Conservation (phyloP, 2,113 vertebrate genomes). For the Mastomys natalensis region DNA sequence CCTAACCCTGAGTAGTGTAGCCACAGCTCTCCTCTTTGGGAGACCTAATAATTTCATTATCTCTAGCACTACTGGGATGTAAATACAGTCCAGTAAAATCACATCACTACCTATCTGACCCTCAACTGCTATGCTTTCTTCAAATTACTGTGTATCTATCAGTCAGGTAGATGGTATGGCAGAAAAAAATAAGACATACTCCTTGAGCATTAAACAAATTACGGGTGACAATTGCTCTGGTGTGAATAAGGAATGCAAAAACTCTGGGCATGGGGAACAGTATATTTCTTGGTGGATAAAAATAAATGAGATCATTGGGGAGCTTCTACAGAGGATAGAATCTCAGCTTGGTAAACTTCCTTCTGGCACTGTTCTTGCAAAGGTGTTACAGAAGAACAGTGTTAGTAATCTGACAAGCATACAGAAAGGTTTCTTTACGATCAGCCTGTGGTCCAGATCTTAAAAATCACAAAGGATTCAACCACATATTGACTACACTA, state of each 20-base stretch:
- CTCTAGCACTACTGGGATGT: not conserved
- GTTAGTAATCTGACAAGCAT: not conserved
- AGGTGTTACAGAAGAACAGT: not conserved
- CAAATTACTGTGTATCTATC: not conserved
- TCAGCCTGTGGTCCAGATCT: not conserved
- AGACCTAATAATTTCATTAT: slow-evolving; percentile 13
- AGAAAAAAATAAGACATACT: not conserved
- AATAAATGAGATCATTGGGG: not conserved
- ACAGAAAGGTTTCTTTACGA: not conserved
- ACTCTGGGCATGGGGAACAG: not conserved
- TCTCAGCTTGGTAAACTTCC: not conserved
- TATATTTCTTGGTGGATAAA: not conserved
- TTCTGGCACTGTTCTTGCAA: not conserved
- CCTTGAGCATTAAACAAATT: not conserved
- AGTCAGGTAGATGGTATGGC: not conserved
- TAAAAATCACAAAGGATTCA: not conserved
- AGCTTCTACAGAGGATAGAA: not conserved
- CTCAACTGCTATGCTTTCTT: not conserved
- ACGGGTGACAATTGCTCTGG: not conserved
- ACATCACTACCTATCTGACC: not conserved
- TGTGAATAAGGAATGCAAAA: not conserved
- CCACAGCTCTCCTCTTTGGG: slow-evolving; percentile 24
- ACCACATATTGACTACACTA: not conserved
- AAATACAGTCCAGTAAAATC: not conserved
- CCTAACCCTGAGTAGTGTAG: not conserved